phyloP scores from a whole-genome alignment of 1,140 invertebrate species.

The Drosophila triauraria region DNA sequence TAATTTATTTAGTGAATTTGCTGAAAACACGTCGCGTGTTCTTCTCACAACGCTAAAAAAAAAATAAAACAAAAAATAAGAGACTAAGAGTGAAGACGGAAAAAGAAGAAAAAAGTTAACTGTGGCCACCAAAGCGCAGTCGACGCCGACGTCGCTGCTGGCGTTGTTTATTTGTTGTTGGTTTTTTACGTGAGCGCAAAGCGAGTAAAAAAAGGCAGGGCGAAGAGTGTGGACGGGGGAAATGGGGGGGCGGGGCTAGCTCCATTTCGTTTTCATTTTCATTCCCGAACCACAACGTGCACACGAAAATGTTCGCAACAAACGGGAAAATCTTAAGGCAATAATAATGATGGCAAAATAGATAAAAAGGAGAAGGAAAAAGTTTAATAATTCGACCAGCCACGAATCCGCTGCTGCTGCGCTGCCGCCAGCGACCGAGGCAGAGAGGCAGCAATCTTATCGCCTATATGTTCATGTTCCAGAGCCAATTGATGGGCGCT shows the following conservation, averaged over 20 bases:
- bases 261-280: conserved; percentile 6
- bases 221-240: conserved; percentile 7
- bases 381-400: conserved; percentile 15
- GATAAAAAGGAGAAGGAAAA: conserved; percentile 8
- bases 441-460: conserved; percentile 35
- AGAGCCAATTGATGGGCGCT: conserved; percentile 29
- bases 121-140: conserved; percentile 47
- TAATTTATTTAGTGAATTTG: conserved; percentile 14
- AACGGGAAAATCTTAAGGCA: conserved; percentile 12
- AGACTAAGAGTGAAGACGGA: conserved; percentile 4
- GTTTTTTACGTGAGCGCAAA: conserved; percentile 18
- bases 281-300: conserved; percentile 14
- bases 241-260: conserved; percentile 13
- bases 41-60: neutral
- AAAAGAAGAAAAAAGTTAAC: conserved; percentile 42
- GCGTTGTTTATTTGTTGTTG: conserved; percentile 49
- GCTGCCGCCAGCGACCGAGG: conserved; percentile 14
- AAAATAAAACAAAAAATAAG: neutral
- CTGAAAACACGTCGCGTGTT: conserved; percentile 17
- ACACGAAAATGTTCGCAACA: conserved; percentile 5
- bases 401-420: conserved; percentile 14
- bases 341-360: conserved; percentile 16
- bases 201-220: conserved; percentile 13
- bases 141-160: conserved; percentile 22
- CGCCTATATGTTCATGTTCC: conserved; percentile 29